These are phyloP conservation scores for Choristoneura fumiferana DNA, from an alignment of 1,140 invertebrate species.

Conservation along the genomic window DNA sequence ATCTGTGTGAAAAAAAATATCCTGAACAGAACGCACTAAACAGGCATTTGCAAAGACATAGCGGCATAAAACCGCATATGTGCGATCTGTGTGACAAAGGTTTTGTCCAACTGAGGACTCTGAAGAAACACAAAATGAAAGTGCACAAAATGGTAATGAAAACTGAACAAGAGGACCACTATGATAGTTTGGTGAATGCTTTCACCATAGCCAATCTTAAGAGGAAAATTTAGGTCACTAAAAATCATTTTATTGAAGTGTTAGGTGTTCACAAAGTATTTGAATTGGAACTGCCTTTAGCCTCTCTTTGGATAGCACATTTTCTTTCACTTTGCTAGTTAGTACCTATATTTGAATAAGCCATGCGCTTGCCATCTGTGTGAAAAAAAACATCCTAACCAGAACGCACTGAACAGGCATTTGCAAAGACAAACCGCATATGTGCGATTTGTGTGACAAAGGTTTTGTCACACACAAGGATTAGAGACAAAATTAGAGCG, in stretches of 20 bases:
- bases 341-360: not conserved
- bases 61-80: not conserved
- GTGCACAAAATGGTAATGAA: not conserved
- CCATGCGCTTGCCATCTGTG: conserved; percentile 11
- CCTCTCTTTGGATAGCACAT: too few relatives aligned
- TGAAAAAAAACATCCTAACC: not conserved
- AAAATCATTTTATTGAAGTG: too few relatives aligned
- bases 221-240: not conserved
- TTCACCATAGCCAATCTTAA: not conserved
- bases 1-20: conserved; percentile 13
- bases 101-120: not conserved
- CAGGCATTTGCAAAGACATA: conserved; percentile 9
- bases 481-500: too few relatives aligned
- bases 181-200: conserved; percentile 7
- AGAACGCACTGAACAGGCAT: conserved; percentile 9
- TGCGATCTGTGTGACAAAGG: conserved; percentile 14
- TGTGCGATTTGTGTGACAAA: conserved; percentile 15
- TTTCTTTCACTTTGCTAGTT: too few relatives aligned
- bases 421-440: not conserved
- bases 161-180: conserved; percentile 8
- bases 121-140: conserved; percentile 11
- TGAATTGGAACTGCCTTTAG: too few relatives aligned
- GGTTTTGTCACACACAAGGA: too few relatives aligned
- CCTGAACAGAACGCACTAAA: not conserved
- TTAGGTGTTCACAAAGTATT: too few relatives aligned